These are phyloP conservation scores for Periphyllus acericola DNA, from an alignment of 2,888 invertebrate species.

Conservation along the genomic window DNA sequence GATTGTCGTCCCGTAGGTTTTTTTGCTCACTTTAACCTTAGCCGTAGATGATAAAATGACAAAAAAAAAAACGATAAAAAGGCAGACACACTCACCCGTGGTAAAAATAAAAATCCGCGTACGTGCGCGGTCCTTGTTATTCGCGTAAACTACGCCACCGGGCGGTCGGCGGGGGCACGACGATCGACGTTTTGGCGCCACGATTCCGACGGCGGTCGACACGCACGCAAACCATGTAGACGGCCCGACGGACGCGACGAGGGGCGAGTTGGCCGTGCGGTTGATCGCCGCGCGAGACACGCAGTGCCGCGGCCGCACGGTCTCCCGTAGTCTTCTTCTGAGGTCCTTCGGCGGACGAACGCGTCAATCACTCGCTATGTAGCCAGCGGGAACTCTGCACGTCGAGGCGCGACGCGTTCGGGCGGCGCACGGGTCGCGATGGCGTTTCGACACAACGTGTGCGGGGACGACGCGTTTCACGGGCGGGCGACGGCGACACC, in stretches of 20 bases:
- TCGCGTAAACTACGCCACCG: conserved; percentile 10
- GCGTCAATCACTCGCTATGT: no score
- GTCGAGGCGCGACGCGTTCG: no score
- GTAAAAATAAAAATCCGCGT: not conserved
- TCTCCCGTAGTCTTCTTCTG: no score
- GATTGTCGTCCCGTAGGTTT: no score
- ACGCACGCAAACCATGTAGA: conserved; percentile 34
- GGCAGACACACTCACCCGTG: not conserved
- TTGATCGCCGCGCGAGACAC: no score
- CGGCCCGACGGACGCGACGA: not conserved
- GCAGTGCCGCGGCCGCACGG: no score
- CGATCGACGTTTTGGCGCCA: conserved; percentile 13
- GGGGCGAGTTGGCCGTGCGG: no score
- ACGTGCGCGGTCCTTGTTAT: not conserved
- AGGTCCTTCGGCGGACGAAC: no score
- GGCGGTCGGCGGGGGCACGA: not conserved
- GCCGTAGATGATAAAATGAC: not conserved
- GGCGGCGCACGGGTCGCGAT: no score
- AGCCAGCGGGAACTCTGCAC: no score
- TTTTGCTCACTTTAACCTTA: no score
- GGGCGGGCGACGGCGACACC: not conserved
- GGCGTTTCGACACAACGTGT: no score
- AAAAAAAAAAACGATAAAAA: not conserved
- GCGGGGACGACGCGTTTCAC: not conserved
- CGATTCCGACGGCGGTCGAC: not conserved